A percentile compares a stretch with the other conserved stretches of the same genome.
Evolutionary conservation across 2,888 invertebrate genomes (phyloP).

Genomic region (Troilus luridus): DNA sequence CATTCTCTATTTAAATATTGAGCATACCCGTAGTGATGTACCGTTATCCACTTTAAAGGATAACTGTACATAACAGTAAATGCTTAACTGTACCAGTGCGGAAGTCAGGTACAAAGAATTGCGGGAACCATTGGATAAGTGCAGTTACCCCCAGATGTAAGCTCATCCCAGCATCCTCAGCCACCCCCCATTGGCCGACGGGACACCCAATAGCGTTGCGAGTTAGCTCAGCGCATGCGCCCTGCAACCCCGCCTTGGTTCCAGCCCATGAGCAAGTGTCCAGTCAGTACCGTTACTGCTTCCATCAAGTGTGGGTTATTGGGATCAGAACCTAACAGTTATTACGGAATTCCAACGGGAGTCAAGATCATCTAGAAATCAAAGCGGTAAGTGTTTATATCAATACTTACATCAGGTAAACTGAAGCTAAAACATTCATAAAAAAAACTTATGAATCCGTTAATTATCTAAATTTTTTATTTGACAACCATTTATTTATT

Average conservation of each 20-base stretch:
- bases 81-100: not conserved
- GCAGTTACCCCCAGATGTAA: not conserved
- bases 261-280: not conserved
- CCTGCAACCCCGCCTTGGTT: not conserved
- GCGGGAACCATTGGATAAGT: not conserved
- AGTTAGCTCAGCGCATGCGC: not conserved
- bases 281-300: constrained; percentile 9
- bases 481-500: not conserved
- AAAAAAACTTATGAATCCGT: not conserved
- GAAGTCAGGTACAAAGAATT: not conserved
- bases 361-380: not conserved
- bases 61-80: not conserved
- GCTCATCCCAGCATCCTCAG: not conserved
- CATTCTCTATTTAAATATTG: not conserved
- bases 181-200: not conserved
- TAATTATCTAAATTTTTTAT: not conserved
- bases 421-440: not conserved
- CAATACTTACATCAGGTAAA: not conserved
- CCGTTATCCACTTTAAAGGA: not conserved
- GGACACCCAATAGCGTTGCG: not conserved
- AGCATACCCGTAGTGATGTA: not conserved
- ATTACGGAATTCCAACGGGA: not conserved
- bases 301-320: not conserved
- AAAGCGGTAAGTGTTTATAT: not conserved
- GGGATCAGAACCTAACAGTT: not conserved